Percentiles rank a stretch among this genome's conserved stretches.
Conservation (phyloP, 53 echinoderm and acorn worm genomes). For the Astropecten irregularis region DNA sequence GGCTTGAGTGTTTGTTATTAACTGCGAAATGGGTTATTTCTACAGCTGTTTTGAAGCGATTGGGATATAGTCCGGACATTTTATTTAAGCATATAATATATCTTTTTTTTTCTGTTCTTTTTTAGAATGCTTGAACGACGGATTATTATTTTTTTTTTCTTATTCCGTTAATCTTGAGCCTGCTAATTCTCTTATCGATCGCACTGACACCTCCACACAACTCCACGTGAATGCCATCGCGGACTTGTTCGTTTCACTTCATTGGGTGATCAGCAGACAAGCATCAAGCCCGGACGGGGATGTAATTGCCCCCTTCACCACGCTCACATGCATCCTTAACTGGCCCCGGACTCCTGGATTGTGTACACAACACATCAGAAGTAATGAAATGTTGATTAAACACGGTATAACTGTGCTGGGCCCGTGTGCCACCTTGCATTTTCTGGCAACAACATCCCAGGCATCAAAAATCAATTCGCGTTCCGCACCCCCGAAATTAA, state of each 20-base stretch:
- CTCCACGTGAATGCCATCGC: constrained; percentile 28
- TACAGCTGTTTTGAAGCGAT: constrained; percentile 50
- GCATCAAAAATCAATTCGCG: constrained; percentile 49
- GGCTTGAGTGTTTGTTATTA: constrained; percentile 49
- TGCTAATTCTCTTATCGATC: constrained; percentile 29
- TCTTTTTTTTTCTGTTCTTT: too few relatives aligned
- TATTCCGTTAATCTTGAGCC: neutral
- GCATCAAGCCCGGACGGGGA: constrained; percentile 7
- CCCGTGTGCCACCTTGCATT: constrained; percentile 14
- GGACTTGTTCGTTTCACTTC: constrained; percentile 49
- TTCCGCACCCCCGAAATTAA: constrained; percentile 22
- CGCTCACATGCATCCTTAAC: neutral
- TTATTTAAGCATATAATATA: too few relatives aligned
- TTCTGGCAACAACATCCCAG: constrained; percentile 22
- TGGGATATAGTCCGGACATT: neutral
- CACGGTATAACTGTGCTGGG: neutral
- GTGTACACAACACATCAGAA: constrained; percentile 24
- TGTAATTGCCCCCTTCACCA: constrained; percentile 10
- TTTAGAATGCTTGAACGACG: constrained; percentile 29
- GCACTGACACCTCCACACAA: constrained; percentile 41
- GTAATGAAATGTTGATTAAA: constrained; percentile 56
- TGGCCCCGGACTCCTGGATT: constrained; percentile 13
- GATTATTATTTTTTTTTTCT: neutral
- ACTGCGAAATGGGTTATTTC: constrained; percentile 47
- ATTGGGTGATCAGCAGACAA: constrained; percentile 21